Evolutionary conservation across 1,140 invertebrate genomes (phyloP).

Genomic region (Metaphire vulgaris): DNA sequence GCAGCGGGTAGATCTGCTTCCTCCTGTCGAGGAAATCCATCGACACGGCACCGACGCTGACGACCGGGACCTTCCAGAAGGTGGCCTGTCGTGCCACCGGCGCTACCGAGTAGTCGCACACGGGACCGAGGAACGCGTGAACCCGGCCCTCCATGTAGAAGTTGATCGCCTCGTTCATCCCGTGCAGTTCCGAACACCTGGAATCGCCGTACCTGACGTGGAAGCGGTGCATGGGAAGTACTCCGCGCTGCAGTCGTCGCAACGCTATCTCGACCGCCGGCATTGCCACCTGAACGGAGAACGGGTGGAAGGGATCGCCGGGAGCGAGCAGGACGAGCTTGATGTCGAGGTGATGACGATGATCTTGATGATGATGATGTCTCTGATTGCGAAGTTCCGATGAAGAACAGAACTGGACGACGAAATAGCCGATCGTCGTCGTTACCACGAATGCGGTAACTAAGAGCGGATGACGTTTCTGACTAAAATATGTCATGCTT

Average conservation of each 20-base stretch:
- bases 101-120: conserved; percentile 84
- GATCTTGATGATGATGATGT: too few relatives aligned
- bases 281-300: neutral
- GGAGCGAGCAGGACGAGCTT: neutral
- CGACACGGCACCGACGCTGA: conserved; percentile 76
- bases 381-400: too few relatives aligned
- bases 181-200: conserved; percentile 1
- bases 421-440: too few relatives aligned
- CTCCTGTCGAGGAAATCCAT: conserved; percentile 59
- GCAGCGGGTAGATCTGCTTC: conserved; percentile 59
- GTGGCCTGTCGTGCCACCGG: conserved; percentile 79
- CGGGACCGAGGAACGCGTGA: conserved; percentile 80
- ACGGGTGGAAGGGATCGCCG: neutral
- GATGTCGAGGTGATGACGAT: too few relatives aligned
- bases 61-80: conserved; percentile 75
- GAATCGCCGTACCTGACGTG: conserved; percentile 12
- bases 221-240: conserved; percentile 18
- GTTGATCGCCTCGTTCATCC: conserved; percentile 34
- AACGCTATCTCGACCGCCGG: neutral
- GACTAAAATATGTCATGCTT: too few relatives aligned
- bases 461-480: too few relatives aligned
- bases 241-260: neutral
- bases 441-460: too few relatives aligned
- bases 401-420: too few relatives aligned
- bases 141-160: conserved; percentile 35